Evolutionary conservation across 2,113 vertebrate species (phyloP), one percentile per base, ranked within the genome.

Genomic region (Rhineura floridana): DNA sequence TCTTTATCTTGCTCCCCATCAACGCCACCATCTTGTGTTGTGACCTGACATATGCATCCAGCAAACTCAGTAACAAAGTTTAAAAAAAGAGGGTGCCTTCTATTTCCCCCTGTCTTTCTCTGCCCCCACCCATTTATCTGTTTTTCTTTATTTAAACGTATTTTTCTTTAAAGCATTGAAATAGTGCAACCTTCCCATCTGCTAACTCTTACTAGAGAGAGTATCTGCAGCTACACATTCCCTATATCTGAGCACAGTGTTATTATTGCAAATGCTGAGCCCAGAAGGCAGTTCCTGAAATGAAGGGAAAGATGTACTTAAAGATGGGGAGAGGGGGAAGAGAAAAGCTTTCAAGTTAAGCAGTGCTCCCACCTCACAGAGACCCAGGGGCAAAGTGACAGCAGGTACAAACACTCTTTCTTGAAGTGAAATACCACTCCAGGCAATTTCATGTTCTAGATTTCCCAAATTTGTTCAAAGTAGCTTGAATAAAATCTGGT

Each of bases 101-200:
- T 11, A 33, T 83, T 85, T 78, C 80, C 19, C 69, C 30, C 25
- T 81, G 5, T 25, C 44, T 7, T 8, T 83, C 87, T 0, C 0
- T 75, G 30, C 21, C 25, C 12, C 10, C 15, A 39, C 7, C 52
- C 62, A 81, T 42, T 36, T 28, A 0, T 0, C n/a, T 82, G 7
- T 80, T 44, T 90, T 87, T 85, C 39, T 85, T 46, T 4, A 0
- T 10, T 17, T 59, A 21, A 21, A 7, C 46, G 87, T 84, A 67
- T 86, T 70, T 50, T 30, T 87, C 86, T 87, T 87, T 90, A 50
- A 50, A 84, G 62, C 42, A 42, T 63, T 88, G 89, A 93, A 87
- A 79, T 76, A 88, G 75, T 89, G 90, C 92, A 91, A 84, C 89
- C 33, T 81, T 84, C 36, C 91, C 88, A 91, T 90, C 89, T 94